Base-by-base conservation (phyloP, 2,888 invertebrate genomes). In the Andricus curvator region DNA sequence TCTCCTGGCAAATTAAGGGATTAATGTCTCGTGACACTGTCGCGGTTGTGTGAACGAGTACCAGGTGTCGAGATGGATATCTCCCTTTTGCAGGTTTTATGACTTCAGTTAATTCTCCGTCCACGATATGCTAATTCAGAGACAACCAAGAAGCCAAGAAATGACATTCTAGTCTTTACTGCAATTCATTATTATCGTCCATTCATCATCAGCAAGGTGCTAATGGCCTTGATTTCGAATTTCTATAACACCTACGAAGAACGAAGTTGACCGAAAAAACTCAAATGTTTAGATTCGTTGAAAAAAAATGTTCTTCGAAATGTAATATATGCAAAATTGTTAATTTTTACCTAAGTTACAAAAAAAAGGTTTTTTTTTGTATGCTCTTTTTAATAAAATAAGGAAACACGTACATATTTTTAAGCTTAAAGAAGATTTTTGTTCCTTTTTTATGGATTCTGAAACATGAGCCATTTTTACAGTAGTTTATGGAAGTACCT, bases 81-180 rank as follows among this genome's bases (percentile, higher is more conserved):
- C 74, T 74, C n/a, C 56, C n/a, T 74, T 74, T 56, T 74, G 74
- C 51, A 74, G 74, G 20, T 74, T 74, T 74, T 74, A 74, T 56
- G 56, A 74, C 74, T 74, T 74, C 13, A 74, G 74, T 48, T 70
- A 51, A 70, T 29, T 29, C 68, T 13, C 48, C 13, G 20, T 29
- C n/a, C 51, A 11, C 51, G 51, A 74, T 74, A 74, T 74, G 74
- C 74, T 74, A 74, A 74, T 74, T 33, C n/a, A n/a, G 13, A 29
- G 29, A 56, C 70, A 29, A 51, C 70, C 51, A 56, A 70, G 70
- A 29, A 74, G 56, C 33, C 56, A 29, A 74, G 74, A 74, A 74
- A n/a, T 56, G 51, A 33, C 74, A 74, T n/a, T 70, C 51, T 48
- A 2, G 15, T 70, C 44, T 44, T 68, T 22, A 44, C 29, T 70